Evolutionary conservation across 2,797 vertebrate species (phyloP), one percentile per base, ranked within the genome.

Genomic region (Sebastes vulpes): DNA sequence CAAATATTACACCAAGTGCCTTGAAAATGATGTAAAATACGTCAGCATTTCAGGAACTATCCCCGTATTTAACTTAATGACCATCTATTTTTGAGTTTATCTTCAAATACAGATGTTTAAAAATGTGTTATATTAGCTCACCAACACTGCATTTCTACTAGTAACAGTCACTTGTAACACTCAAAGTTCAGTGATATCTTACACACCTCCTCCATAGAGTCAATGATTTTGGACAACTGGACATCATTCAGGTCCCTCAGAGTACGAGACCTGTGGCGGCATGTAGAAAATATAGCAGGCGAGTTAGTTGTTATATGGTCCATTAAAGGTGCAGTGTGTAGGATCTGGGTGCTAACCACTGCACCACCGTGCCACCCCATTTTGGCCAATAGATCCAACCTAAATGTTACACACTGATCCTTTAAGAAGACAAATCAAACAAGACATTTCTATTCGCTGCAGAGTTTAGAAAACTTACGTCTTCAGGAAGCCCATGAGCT

Each of bases 161-260:
- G 26, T 8, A 25, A 67, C 21, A 25, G 3, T 23, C 11, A 52
- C 14, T 32, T 31, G 4, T 52, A 70, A 52, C 14, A 65, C 1
- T 31, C 3, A 53, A 46, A 63, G 26, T 59, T 31, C 32, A 52
- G 4, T 3, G 16, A 48, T 9, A 32, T 32, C 2, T 46, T 70
- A 79, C 93, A 18, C 65, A 97, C 96, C 95, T 97, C 97, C 67
- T 97, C 97, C 95, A 97, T 97, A 54, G 95, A 96, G 71, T 97
- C 97, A 68, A 97, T 95, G 72, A 97, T 96, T 84, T 96, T 97
- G 68, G 96, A 96, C 80, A 97, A 83, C 84, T 96, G 96, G 21
- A 90, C 82, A 20, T 96, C 93, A 6, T 95, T 96, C 65, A 97
- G 92, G 63, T 95, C 94, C 84, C 95, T 96, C 52, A 97, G 93